Base-by-base conservation (phyloP, 2,888 invertebrate genomes). In the Lydus trimaculatus region DNA sequence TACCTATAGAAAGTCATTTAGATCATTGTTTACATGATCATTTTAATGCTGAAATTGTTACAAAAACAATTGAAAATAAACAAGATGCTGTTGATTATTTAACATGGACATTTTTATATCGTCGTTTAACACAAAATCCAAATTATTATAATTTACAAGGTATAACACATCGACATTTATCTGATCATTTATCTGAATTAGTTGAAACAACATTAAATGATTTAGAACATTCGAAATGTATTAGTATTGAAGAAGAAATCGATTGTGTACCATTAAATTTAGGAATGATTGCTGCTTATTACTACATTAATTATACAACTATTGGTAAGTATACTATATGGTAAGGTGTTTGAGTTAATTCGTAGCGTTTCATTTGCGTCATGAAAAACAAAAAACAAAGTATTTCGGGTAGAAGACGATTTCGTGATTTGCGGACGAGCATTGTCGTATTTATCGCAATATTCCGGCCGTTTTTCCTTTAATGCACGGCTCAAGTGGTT, bases 271-370 rank as follows among this genome's bases (percentile, higher is more conserved):
- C 99, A 0, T 89, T 99, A 39, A 99, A 99, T 88, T 87, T 99
- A 83, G 99, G 99, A 81, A 99, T 99, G 98, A 99, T 99, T 84
- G 99, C 99, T 0, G 98, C 99, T 0, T 99, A 99, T 86, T 99
- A 99, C 85, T 99, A 99, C 86, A 99, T 99, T 80, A 98, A 99
- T 85, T 99, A 99, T 80, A 98, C 98, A 0, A 99, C 99, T 0
- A 99, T 99, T 68, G 95, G 95, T 95, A 81, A 84, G 85, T 81
- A 28, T 11, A 43, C n/a, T n/a, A n/a, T n/a, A n/a, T n/a, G n/a
- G n/a, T n/a, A n/a, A n/a, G n/a, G n/a, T n/a, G n/a, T n/a, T n/a
- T n/a, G n/a, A n/a, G n/a, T n/a, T n/a, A n/a, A n/a, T n/a, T n/a
- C n/a, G n/a, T n/a, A n/a, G n/a, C n/a, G n/a, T n/a, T n/a, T n/a